Percentiles rank a stretch among this genome's conserved stretches.
Conservation (phyloP, 2,113 vertebrate genomes). For the Sitta europaea region DNA sequence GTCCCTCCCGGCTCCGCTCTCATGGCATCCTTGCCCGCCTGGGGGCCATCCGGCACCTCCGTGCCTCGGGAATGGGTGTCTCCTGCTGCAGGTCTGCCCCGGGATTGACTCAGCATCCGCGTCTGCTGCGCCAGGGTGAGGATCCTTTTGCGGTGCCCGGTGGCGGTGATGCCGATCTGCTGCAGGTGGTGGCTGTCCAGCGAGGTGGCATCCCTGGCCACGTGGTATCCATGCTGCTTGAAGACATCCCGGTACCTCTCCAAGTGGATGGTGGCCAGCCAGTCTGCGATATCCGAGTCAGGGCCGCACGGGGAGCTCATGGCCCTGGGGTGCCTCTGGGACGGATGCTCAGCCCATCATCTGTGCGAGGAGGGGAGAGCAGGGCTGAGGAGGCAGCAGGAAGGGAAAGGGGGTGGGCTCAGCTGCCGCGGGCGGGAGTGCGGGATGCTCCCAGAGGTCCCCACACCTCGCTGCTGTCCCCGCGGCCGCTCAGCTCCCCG, state of each 20-base stretch:
- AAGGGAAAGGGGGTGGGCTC: background rate
- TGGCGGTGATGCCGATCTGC: constrained; percentile 86
- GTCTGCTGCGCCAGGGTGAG: constrained; percentile 76
- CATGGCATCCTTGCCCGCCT: background rate
- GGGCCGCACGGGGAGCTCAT: constrained; percentile 34
- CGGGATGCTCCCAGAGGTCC: background rate
- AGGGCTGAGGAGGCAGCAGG: background rate
- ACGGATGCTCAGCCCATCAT: constrained; percentile 29
- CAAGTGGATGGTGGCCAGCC: constrained; percentile 85
- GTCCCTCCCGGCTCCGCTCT: background rate
- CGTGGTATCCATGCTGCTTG: constrained; percentile 77
- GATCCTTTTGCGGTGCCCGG: constrained; percentile 94
- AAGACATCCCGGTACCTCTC: constrained; percentile 87
- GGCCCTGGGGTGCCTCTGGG: background rate
- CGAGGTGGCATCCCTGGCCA: constrained; percentile 73
- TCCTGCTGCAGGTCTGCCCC: background rate
- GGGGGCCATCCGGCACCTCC: background rate
- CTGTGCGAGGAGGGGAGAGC: background rate
- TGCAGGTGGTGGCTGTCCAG: constrained; percentile 80
- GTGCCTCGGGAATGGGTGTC: background rate
- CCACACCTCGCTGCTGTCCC: background rate
- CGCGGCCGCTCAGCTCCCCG: background rate
- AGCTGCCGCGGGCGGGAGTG: rapidly evolving
- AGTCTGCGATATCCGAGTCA: constrained; percentile 79
- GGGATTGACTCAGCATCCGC: background rate